These are phyloP conservation scores for Forpus xanthops DNA, from an alignment of 2,797 vertebrate genomes.

Conservation along the genomic window DNA sequence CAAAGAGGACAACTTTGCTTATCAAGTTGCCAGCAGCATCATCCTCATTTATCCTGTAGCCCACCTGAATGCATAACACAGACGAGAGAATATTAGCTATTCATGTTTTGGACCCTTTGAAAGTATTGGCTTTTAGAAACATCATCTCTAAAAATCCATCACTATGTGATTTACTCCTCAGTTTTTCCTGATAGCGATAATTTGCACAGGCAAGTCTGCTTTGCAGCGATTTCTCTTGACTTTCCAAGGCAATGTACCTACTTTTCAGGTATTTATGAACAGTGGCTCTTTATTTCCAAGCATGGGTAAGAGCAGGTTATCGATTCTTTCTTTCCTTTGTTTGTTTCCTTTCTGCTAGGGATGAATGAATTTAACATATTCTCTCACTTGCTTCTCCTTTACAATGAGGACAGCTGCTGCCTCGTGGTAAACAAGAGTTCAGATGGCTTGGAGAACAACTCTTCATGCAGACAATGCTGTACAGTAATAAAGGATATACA, in stretches of 20 bases:
- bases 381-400: background rate
- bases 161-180: background rate
- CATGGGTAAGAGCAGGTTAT: background rate
- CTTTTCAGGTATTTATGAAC: slow-evolving; percentile 1
- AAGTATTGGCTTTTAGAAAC: background rate
- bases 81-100: background rate
- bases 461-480: background rate
- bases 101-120: background rate
- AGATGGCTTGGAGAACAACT: background rate
- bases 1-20: background rate
- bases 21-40: background rate
- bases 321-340: background rate
- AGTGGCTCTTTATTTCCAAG: background rate
- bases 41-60: background rate
- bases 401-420: background rate
- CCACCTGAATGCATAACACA: background rate
- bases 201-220: background rate
- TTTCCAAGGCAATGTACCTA: background rate
- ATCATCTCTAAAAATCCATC: background rate
- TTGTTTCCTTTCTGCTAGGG: background rate
- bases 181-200: background rate
- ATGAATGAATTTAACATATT: background rate
- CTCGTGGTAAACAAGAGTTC: slow-evolving; percentile 2
- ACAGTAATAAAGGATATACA: background rate
- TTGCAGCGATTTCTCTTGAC: background rate